A percentile compares a stretch with the other conserved stretches of the same genome.
These are phyloP conservation scores for Beroe ovata DNA, from an alignment of 37 sponge, comb jelly and placozoan genomes.

Conservation along the genomic window DNA sequence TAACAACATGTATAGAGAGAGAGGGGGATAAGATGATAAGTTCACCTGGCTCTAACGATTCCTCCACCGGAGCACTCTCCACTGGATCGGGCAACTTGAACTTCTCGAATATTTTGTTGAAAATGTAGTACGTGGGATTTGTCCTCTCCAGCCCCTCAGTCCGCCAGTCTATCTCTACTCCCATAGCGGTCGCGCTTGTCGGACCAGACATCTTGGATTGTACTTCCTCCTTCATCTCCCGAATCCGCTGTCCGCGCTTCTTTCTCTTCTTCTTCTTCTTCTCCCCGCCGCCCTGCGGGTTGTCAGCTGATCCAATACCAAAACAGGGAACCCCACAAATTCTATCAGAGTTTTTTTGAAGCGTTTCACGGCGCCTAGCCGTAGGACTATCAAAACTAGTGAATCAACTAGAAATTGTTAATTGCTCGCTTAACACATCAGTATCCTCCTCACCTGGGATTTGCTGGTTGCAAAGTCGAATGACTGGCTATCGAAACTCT, in stretches of 20 bases:
- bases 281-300: neutral
- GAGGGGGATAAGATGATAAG: neutral
- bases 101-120: slow-evolving; percentile 63
- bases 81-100: slow-evolving; percentile 54
- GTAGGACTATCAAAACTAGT: too few species aligned
- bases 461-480: neutral
- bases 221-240: slow-evolving; percentile 33
- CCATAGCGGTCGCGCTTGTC: neutral
- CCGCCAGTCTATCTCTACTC: slow-evolving; percentile 70
- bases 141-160: slow-evolving; percentile 42
- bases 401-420: too few species aligned
- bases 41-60: neutral
- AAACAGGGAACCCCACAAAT: neutral
- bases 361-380: too few species aligned
- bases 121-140: slow-evolving; percentile 58
- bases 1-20: slow-evolving; percentile 67
- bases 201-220: slow-evolving; percentile 1
- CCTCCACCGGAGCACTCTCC: neutral
- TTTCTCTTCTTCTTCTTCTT: slow-evolving; percentile 74
- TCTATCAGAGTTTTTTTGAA: too few species aligned
- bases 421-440: too few species aligned
- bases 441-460: neutral
- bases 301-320: too few species aligned
- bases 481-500: slow-evolving; percentile 5
- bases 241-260: slow-evolving; percentile 64